Percentiles rank a stretch among this genome's conserved stretches.
phyloP scores from a whole-genome alignment of 1,140 invertebrate species.

The Drosophila parvula region DNA sequence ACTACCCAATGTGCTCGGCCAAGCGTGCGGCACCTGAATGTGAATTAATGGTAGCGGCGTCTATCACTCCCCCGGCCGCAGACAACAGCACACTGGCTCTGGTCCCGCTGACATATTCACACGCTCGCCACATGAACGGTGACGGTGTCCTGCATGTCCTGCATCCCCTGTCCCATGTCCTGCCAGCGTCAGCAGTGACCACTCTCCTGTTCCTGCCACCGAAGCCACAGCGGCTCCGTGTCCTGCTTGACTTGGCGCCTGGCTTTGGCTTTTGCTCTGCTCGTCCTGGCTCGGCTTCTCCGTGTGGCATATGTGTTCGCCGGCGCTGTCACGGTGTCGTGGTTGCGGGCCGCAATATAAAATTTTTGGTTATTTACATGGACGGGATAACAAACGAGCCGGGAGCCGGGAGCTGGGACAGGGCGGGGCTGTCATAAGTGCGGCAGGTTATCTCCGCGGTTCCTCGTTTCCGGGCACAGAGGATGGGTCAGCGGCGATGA shows the following conservation, averaged over 20 bases:
- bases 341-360: conserved; percentile 69
- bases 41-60: conserved; percentile 81
- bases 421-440: conserved; percentile 45
- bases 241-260: conserved; percentile 47
- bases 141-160: conserved; percentile 20
- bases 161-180: conserved; percentile 4
- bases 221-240: conserved; percentile 35
- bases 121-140: conserved; percentile 43
- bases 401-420: background rate
- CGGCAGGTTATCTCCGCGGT: conserved; percentile 52
- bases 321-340: conserved; percentile 72
- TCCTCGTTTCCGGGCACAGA: conserved; percentile 24
- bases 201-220: conserved; percentile 36
- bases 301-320: conserved; percentile 55
- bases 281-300: conserved; percentile 27
- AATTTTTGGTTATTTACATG: conserved; percentile 74
- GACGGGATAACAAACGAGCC: conserved; percentile 46
- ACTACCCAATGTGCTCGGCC: conserved; percentile 51
- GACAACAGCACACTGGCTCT: conserved; percentile 56
- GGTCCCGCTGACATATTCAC: conserved; percentile 51
- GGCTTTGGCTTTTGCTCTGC: conserved; percentile 23
- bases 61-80: conserved; percentile 75
- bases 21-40: conserved; percentile 78
- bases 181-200: conserved; percentile 40
- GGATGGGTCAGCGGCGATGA: conserved; percentile 6